Base-by-base conservation (phyloP, 2,888 invertebrate genomes). In the Cybosia mesomella region DNA sequence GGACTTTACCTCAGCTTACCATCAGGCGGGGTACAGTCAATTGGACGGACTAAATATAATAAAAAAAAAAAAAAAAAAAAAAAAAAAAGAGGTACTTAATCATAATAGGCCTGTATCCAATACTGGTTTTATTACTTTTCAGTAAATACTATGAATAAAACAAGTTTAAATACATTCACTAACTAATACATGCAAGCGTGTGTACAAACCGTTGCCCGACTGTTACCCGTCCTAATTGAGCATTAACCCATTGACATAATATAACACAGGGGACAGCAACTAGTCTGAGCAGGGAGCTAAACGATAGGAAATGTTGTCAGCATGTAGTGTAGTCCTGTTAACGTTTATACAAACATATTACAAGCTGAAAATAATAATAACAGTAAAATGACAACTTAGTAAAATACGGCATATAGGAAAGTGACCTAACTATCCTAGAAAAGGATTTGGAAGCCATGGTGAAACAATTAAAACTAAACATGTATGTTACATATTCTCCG, bases 221-320 rank as follows among this genome's bases (percentile, higher is more conserved):
- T 79, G 72, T 71, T 75, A 79, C 75, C 74, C 76, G 74, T 80
- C 77, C 79, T 86, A 86, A 88, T 89, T 89, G 88, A 79, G 73
- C 74, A 89, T 87, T 88, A 88, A 87, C 87, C 87, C 81, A 87
- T 85, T 89, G 86, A 87, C 85, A 88, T 82, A 82, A 80, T 85
- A 85, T 73, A 75, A 80, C 62, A 75, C 74, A 78, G 81, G 86
- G 85, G 83, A 77, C 75, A 73, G 68, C 68, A 64, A 57, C 64
- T 66, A 70, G 64, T 61, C 55, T 60, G 55, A 64, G 59, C 66
- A 66, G 68, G 70, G 66, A 70, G 63, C 54, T 54, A 53, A 54
- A 43, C 57, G 63, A 43, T 64, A 64, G 49, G 70, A 64, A 64
- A 60, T 55, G 24, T 24, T 58, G n/a, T 43, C 39, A 32, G 49